These are phyloP conservation scores for Serrognathus titanus DNA, from an alignment of 2,888 invertebrate genomes.

Conservation along the genomic window DNA sequence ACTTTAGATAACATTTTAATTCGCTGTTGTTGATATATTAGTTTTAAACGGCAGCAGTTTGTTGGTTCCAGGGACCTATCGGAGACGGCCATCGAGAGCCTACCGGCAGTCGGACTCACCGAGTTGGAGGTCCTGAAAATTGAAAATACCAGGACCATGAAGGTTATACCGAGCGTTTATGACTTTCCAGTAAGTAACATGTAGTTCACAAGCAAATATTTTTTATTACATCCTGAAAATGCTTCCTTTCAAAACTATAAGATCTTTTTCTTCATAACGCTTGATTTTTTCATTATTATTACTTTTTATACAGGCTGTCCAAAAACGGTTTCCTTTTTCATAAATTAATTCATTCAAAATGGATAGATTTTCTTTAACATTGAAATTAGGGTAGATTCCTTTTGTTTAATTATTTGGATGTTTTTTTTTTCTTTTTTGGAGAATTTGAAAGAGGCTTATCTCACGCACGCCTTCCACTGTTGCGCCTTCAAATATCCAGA, in stretches of 20 bases:
- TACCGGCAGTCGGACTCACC: slow-evolving; percentile 71
- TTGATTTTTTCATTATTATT: too few relatives aligned
- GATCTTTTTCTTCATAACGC: too few relatives aligned
- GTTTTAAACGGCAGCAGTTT: slow-evolving; percentile 36
- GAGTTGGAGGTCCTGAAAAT: slow-evolving; percentile 69
- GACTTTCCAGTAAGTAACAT: slow-evolving; percentile 64
- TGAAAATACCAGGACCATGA: slow-evolving; percentile 70
- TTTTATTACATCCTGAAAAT: too few relatives aligned
- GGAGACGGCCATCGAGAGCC: slow-evolving; percentile 66
- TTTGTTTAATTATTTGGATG: too few relatives aligned
- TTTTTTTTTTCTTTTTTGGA: slow-evolving; percentile 38
- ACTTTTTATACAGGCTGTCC: too few relatives aligned
- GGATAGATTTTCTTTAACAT: too few relatives aligned
- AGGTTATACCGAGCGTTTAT: slow-evolving; percentile 79
- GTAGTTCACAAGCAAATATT: too few relatives aligned
- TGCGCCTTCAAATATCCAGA: slow-evolving; percentile 85
- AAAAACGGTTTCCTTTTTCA: too few relatives aligned
- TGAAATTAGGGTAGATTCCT: too few relatives aligned
- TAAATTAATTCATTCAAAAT: too few relatives aligned
- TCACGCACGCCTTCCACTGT: slow-evolving; percentile 87
- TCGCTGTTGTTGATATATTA: slow-evolving; percentile 2
- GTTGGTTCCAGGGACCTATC: slow-evolving; percentile 71
- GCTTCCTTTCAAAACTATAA: too few relatives aligned
- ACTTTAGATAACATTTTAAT: background rate
- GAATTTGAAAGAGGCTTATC: slow-evolving; percentile 65